Evolutionary conservation across 2,888 invertebrate genomes (phyloP), one percentile per base, ranked within the genome.

Genomic region (Pterostichus madidus): DNA sequence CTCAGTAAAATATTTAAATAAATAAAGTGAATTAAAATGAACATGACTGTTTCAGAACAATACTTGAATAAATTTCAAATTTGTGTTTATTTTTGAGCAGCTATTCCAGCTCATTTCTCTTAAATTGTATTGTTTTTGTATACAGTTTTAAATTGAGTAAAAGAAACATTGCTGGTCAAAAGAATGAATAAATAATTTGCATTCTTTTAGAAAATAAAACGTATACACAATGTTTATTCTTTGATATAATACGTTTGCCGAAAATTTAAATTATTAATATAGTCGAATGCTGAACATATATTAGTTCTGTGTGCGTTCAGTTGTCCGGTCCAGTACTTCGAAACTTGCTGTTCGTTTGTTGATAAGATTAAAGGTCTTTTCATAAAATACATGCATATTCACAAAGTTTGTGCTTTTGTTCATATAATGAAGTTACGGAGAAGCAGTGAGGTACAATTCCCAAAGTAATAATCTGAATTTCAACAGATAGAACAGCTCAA

Each of bases 401-500:
- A 52, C 49, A 52, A 31, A 73, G 46, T 73, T 32, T 31, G 35
- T 35, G n/a, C 75, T 31, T 75, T 52, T 75, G 75, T 75, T 31
- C 31, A 17, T 24, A 49, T 75, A 75, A 52, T 52, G 75, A 75
- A 75, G 73, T 73, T 73, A 73, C 46, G 73, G 15, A 46, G 13
- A 35, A 46, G 24, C 73, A 59, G 15, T n/a, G 73, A 49, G 11
- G 46, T 73, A 46, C 46, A 73, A 73, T 46, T 73, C 49, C 44
- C 73, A 17, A 75, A 75, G 44, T 71, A 71, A 71, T 71, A 71
- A 71, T 71, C 71, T 71, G 46, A 71, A 71, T 71, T 46, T 71
- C 17, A 46, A n/a, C 46, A 46, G 71, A 17, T 46, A 59, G 59
- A 59, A 59, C 17, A 71, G 71, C 44, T 71, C 17, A 71, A 71